Evolutionary conservation across 2,113 vertebrate species (phyloP).

Genomic region (Callopanchax toddi): DNA sequence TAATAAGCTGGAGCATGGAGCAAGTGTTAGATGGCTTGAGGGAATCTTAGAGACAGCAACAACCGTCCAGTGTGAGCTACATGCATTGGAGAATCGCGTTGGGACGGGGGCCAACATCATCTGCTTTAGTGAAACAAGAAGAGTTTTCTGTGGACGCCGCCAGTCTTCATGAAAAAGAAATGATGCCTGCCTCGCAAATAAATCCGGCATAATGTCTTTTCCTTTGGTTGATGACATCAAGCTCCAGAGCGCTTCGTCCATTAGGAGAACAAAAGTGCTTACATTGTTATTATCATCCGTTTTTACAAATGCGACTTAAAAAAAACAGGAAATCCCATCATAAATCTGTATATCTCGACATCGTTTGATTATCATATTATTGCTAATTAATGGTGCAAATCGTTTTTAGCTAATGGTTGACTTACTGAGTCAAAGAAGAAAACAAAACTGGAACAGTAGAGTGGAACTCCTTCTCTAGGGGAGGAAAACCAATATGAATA

Average conservation of each 20-base stretch:
- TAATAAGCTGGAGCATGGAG: slow-evolving; percentile 64
- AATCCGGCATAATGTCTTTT: slow-evolving; percentile 64
- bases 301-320: slow-evolving; percentile 53
- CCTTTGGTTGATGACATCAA: slow-evolving; percentile 62
- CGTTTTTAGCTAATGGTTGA: slow-evolving; percentile 53
- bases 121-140: slow-evolving; percentile 57
- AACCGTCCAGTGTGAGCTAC: slow-evolving; percentile 52
- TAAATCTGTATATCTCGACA: slow-evolving; percentile 41
- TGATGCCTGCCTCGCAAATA: slow-evolving; percentile 51
- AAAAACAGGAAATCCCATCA: slow-evolving; percentile 64
- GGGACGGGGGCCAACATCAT: slow-evolving; percentile 54
- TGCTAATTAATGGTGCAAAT: slow-evolving; percentile 64
- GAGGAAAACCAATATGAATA: slow-evolving; percentile 60
- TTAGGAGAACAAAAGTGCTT: slow-evolving; percentile 57
- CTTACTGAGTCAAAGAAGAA: slow-evolving; percentile 51
- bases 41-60: slow-evolving; percentile 45
- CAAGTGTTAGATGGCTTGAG: slow-evolving; percentile 59
- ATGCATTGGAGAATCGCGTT: slow-evolving; percentile 46
- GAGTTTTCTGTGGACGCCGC: slow-evolving; percentile 47
- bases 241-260: slow-evolving; percentile 61
- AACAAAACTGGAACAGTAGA: slow-evolving; percentile 38
- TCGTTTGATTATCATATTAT: slow-evolving; percentile 61
- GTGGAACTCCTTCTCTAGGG: slow-evolving; percentile 26
- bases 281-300: slow-evolving; percentile 59
- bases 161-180: slow-evolving; percentile 65